phyloP scores from a whole-genome alignment of 1,140 invertebrate genomes.

The Platyura marginata region DNA sequence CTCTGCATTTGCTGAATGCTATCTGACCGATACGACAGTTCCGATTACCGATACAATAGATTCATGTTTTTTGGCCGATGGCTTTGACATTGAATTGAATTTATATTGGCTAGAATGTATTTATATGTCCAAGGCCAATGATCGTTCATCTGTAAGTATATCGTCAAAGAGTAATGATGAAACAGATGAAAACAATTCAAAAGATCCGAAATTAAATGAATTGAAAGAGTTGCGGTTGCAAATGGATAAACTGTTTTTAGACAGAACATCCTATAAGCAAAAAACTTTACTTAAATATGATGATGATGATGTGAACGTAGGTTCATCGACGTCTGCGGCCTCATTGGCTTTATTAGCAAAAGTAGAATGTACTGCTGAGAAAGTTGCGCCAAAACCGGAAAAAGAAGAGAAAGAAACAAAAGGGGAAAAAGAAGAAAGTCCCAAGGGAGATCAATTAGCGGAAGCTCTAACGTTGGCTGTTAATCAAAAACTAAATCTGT shows the following conservation, averaged over 20 bases:
- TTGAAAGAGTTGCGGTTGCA: background rate
- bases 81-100: conserved; percentile 1
- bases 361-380: too few relatives aligned
- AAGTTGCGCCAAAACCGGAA: background rate
- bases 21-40: background rate
- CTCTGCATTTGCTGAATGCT: conserved; percentile 1
- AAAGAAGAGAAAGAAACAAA: background rate
- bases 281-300: background rate
- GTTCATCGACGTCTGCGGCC: background rate
- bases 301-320: background rate
- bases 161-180: background rate
- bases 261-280: background rate
- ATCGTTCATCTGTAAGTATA: background rate
- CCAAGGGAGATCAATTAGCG: background rate
- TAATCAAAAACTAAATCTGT: background rate
- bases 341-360: background rate
- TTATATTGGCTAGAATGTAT: background rate
- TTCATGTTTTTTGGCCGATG: background rate
- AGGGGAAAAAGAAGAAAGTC: background rate
- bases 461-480: background rate
- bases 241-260: background rate
- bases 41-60: background rate
- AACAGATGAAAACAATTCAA: background rate
- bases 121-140: background rate
- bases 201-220: background rate